phyloP scores from a whole-genome alignment of 1,140 invertebrate genomes.

The Brachionus manjavacas region DNA sequence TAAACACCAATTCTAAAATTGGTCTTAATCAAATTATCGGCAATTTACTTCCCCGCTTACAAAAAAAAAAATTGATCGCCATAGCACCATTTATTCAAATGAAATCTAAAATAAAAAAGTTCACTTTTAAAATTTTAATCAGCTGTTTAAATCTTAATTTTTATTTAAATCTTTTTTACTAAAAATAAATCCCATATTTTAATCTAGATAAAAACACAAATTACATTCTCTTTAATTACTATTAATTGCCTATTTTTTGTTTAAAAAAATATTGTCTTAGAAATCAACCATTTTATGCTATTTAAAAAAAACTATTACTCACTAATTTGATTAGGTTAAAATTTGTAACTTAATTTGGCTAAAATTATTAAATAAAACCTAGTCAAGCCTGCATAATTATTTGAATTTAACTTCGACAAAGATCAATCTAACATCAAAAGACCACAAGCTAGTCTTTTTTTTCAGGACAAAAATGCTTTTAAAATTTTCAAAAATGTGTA shows the following conservation, averaged over 20 bases:
- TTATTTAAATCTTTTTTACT: too few relatives aligned
- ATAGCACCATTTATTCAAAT: neutral
- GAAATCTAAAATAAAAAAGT: neutral
- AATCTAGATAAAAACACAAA: too few relatives aligned
- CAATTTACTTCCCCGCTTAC: neutral
- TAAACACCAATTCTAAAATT: neutral
- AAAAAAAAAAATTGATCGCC: neutral
- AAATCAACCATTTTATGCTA: neutral
- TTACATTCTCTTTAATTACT: too few relatives aligned
- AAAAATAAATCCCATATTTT: too few relatives aligned
- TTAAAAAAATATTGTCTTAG: neutral
- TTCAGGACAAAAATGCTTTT: neutral
- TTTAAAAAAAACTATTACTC: neutral
- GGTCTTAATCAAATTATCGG: neutral
- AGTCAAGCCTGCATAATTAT: neutral
- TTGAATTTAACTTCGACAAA: neutral
- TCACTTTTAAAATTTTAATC: too few relatives aligned
- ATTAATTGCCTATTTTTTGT: neutral
- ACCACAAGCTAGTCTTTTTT: neutral
- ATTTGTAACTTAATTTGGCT: neutral
- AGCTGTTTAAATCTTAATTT: too few relatives aligned
- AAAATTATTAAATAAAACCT: neutral
- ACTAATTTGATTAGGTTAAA: neutral
- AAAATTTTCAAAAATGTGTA: neutral
- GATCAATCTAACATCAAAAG: neutral